Evolutionary conservation across 2,113 vertebrate species (phyloP).

Genomic region (Petrocephalus zakoni): DNA sequence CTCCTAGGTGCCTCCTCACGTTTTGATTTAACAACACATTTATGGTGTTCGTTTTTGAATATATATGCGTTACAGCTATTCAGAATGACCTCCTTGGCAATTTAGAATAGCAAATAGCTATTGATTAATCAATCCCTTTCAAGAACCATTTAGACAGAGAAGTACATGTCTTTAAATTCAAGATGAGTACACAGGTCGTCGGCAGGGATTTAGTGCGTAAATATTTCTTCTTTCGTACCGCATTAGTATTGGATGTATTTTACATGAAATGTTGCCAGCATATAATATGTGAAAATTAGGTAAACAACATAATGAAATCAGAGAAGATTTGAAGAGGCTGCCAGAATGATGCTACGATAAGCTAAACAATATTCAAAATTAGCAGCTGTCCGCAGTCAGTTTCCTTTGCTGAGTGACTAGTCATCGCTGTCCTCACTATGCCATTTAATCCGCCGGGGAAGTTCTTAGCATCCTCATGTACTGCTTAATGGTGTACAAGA

Average conservation of each 20-base stretch:
- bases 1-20: background rate
- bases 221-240: background rate
- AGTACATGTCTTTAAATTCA: background rate
- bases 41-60: background rate
- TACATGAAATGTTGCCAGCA: background rate
- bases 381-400: background rate
- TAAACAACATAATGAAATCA: background rate
- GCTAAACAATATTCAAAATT: background rate
- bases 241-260: background rate
- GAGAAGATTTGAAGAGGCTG: background rate
- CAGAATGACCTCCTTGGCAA: background rate
- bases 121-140: slow-evolving; percentile 11
- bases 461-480: background rate
- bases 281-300: background rate
- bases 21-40: background rate
- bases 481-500: background rate
- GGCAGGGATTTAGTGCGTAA: background rate
- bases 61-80: background rate
- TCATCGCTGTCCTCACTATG: background rate
- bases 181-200: background rate
- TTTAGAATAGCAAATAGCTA: slow-evolving; percentile 22
- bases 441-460: slow-evolving; percentile 13
- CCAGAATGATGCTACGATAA: background rate
- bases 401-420: background rate
- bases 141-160: slow-evolving; percentile 4